These are phyloP conservation scores for Eueides isabella DNA, from an alignment of 1,140 invertebrate genomes.

Conservation along the genomic window DNA sequence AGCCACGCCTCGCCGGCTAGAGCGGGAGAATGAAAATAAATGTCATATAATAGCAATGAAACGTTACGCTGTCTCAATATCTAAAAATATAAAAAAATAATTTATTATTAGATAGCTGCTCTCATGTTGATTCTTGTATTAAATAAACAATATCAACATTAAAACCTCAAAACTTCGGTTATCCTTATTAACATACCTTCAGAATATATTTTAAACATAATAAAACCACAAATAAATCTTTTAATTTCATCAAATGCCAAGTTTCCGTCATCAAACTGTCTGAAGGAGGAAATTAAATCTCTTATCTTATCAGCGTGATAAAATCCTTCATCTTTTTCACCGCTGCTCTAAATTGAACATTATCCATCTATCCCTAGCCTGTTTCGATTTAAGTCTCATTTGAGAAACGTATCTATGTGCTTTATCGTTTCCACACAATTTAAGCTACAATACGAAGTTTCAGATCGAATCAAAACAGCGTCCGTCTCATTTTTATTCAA, in stretches of 20 bases:
- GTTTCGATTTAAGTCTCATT: constrained; percentile 46
- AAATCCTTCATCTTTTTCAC: constrained; percentile 59
- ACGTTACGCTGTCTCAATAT: too few species aligned
- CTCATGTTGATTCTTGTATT: too few species aligned
- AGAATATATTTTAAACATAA: constrained; percentile 1
- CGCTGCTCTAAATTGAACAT: constrained; percentile 49
- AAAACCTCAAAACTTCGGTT: background rate
- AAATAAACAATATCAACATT: background rate
- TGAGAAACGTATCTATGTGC: background rate
- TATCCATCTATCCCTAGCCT: constrained; percentile 41
- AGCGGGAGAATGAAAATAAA: too few species aligned
- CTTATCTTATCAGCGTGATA: constrained; percentile 64
- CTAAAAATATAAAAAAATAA: too few species aligned
- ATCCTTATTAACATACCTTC: background rate
- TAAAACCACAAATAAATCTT: constrained; percentile 44
- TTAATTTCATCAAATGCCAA: constrained; percentile 63
- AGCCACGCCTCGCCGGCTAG: too few species aligned
- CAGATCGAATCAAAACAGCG: constrained; percentile 39
- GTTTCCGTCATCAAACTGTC: constrained; percentile 61
- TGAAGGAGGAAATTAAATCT: constrained; percentile 69
- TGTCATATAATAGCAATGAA: too few species aligned
- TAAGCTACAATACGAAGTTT: constrained; percentile 36
- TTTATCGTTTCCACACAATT: constrained; percentile 37
- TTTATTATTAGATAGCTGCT: too few species aligned
- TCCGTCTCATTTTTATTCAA: constrained; percentile 46